Base-by-base conservation (phyloP, 1,140 invertebrate genomes). In the Penaeus japonicus region DNA sequence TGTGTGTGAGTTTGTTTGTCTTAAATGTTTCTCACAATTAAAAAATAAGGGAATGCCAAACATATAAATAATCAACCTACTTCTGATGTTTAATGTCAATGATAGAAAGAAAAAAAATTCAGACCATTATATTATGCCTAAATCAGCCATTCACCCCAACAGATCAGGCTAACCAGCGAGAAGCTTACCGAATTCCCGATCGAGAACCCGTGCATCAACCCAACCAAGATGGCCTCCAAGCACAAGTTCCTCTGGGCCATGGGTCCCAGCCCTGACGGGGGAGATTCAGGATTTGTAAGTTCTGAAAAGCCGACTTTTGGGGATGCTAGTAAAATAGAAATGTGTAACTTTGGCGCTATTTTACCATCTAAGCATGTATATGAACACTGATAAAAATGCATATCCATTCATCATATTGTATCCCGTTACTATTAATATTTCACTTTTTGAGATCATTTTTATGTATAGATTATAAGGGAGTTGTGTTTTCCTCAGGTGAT, bases 201-300 rank as follows among this genome's bases (percentile, higher is more conserved):
- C 22, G 86, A 88, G 35, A 88, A 88, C 54, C 86, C 86, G 4
- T 88, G 86, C 65, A 88, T 88, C 32, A 88, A 88, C 86, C 80
- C 86, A 18, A 78, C 24, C 4, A 75, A 62, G 27, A 35, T 17
- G 3, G 70, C 62, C n/a, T 22, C 18, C 5, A 83, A 83, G 65
- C 78, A 88, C 54, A 65, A 78, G 70, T 88, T 70, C 65, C 2
- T 88, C 20, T 88, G 86, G 86, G 86, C 80, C 0, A 88, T 88
- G 86, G 86, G 80, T 18, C 86, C 86, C 20, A 55, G 75, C 47
- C 62, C 65, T 24, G 70, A 88, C 32, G 86, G 86, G 7, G 65
- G 70, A 55, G 86, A 88, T 83, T 83, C 53, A 27, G 86, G 86
- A 17, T 59, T 83, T 62, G 86, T 88, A 84, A 57, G 86, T 87